Base-by-base conservation (phyloP, 2,888 invertebrate genomes). In the Microctonus aethiopoides region DNA sequence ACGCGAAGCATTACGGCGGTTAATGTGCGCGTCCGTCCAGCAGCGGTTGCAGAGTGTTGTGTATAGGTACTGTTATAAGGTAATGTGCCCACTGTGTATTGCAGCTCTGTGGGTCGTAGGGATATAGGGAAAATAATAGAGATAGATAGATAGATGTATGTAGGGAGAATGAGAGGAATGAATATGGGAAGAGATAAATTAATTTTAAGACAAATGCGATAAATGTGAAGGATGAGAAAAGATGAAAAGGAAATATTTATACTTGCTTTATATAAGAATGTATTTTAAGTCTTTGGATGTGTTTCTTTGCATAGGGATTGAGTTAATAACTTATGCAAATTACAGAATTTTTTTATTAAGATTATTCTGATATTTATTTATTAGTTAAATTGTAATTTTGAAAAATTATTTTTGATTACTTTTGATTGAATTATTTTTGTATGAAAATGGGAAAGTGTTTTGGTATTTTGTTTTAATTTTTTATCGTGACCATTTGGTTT, bases 41-140 rank as follows among this genome's bases (percentile, higher is more conserved):
- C 61, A 36, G 64, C 64, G 69, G 65, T 70, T 72, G 73, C 74
- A 72, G 54, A 71, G 71, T 69, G 77, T 74, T 72, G 78, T 78
- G 74, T 74, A 76, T 74, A 76, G 79, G 78, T 81, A 81, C 81
- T 80, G 81, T 81, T 81, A n/a, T n/a, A n/a, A 81, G 81, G 77
- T 80, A 74, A 79, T 79, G 79, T 77, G 78, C 75, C 78, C 76
- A 75, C 75, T 73, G 46, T 46, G 73, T n/a, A n/a, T n/a, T 75
- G 73, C 71, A 80, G 76, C n/a, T 81, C 79, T 81, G 81, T 81
- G 81, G 81, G 81, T 81, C 81, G 80, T 71, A 75, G 76, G 73
- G 71, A 73, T n/a, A n/a, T n/a, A n/a, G n/a, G n/a, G n/a, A n/a
- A n/a, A n/a, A n/a, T n/a, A n/a, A n/a, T n/a, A n/a, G n/a, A n/a